phyloP scores from a whole-genome alignment of 1,140 invertebrate species.

The Bathynomus jamesi region DNA sequence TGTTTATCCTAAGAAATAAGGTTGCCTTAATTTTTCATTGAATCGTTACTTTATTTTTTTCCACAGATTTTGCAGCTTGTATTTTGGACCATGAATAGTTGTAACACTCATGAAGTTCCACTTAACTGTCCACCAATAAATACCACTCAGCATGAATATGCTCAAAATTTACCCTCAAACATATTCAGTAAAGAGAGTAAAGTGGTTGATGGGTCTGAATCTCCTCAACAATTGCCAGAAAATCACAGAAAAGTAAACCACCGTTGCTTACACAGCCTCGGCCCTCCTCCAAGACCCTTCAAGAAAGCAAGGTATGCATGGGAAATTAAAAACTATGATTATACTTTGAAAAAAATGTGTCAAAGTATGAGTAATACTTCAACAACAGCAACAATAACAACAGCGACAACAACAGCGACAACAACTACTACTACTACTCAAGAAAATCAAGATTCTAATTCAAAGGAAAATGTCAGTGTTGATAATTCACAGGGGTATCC shows the following conservation, averaged over 20 bases:
- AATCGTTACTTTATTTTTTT: neutral
- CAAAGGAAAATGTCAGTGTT: neutral
- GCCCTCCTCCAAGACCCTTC: slow-evolving; percentile 31
- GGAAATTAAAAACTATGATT: slow-evolving; percentile 37
- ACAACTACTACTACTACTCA: too few relatives aligned
- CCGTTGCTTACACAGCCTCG: neutral
- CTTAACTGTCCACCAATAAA: neutral
- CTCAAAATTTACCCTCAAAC: neutral
- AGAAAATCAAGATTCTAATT: neutral
- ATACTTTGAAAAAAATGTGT: slow-evolving; percentile 31
- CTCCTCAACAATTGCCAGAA: neutral
- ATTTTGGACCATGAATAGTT: neutral
- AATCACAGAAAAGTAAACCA: neutral
- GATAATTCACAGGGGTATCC: neutral
- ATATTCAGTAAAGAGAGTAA: neutral
- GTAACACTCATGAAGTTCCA: neutral
- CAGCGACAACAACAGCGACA: too few relatives aligned
- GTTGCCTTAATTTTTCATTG: neutral
- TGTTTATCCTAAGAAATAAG: too few relatives aligned
- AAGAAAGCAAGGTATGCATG: slow-evolving; percentile 36
- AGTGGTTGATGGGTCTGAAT: neutral
- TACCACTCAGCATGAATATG: neutral
- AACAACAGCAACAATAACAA: too few relatives aligned
- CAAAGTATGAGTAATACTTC: slow-evolving; percentile 25
- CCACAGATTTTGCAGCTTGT: neutral